phyloP scores from a whole-genome alignment of 2,113 vertebrate species.

The Stegostoma tigrinum region DNA sequence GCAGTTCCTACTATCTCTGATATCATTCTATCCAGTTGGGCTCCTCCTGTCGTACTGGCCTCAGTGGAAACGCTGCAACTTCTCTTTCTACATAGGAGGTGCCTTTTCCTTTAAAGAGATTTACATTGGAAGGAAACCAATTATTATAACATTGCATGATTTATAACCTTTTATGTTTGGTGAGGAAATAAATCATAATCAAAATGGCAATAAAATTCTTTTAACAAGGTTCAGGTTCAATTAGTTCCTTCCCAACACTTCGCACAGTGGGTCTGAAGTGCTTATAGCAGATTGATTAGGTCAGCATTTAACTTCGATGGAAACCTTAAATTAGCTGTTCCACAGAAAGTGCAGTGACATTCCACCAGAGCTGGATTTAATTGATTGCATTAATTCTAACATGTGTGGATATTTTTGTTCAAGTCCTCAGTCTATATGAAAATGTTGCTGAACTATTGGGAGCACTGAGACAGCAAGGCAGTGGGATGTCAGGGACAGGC shows the following conservation, averaged over 20 bases:
- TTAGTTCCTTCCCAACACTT: conserved; percentile 18
- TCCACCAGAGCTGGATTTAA: not conserved
- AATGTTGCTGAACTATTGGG: not conserved
- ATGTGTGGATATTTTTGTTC: not conserved
- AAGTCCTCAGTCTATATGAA: not conserved
- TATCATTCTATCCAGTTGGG: not conserved
- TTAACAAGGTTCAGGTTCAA: conserved; percentile 17
- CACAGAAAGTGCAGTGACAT: not conserved
- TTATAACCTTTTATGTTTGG: conserved; percentile 8
- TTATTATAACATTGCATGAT: not conserved
- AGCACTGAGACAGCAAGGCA: not conserved
- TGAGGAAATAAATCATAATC: not conserved
- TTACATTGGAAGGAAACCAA: not conserved
- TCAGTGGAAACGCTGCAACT: not conserved
- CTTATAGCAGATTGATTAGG: conserved; percentile 9
- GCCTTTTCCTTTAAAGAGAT: not conserved
- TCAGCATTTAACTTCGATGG: conserved; percentile 8
- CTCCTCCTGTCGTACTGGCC: not conserved
- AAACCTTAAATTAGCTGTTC: conserved; percentile 18
- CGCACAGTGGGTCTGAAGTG: not conserved
- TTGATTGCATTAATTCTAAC: conserved; percentile 13
- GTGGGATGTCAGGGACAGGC: not conserved
- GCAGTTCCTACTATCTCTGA: no score
- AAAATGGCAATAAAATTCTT: not conserved
- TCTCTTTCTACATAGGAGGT: not conserved